A percentile compares a stretch with the other conserved stretches of the same genome.
Evolutionary conservation across 1,140 invertebrate genomes (phyloP).

Genomic region (Galleria mellonella): DNA sequence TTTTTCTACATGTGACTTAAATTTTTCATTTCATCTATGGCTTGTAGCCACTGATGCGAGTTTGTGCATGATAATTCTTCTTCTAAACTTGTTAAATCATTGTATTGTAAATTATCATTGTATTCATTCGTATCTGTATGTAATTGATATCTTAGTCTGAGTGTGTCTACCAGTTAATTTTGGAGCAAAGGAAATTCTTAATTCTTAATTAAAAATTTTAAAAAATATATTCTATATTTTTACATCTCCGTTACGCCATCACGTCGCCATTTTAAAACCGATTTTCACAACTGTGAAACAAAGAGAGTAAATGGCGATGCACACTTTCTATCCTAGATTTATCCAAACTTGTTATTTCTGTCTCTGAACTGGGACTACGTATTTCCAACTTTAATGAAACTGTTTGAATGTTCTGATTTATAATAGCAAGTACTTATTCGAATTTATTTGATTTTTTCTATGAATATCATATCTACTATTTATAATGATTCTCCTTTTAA

Average conservation of each 20-base stretch:
- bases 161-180: too few species aligned
- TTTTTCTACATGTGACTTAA: slow-evolving; percentile 4
- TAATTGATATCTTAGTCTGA: slow-evolving; percentile 1
- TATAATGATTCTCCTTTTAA: slow-evolving; percentile 14
- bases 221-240: too few species aligned
- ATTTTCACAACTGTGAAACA: too few species aligned
- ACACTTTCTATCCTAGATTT: not conserved
- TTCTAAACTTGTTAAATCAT: slow-evolving; percentile 9
- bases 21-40: slow-evolving; percentile 3
- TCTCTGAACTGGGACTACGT: not conserved
- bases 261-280: too few species aligned
- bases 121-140: not conserved
- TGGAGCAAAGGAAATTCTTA: too few species aligned
- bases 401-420: slow-evolving; percentile 10
- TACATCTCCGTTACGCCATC: too few species aligned
- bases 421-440: slow-evolving; percentile 4
- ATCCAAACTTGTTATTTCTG: not conserved
- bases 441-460: slow-evolving; percentile 16
- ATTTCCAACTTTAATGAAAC: not conserved
- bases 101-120: slow-evolving; percentile 10
- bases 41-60: slow-evolving; percentile 11
- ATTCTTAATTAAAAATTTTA: too few species aligned
- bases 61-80: slow-evolving; percentile 6
- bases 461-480: slow-evolving; percentile 26
- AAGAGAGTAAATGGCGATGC: too few species aligned